Evolutionary conservation across 2,797 vertebrate species (phyloP), one percentile per base, ranked within the genome.

Genomic region (Remorina albescens): DNA sequence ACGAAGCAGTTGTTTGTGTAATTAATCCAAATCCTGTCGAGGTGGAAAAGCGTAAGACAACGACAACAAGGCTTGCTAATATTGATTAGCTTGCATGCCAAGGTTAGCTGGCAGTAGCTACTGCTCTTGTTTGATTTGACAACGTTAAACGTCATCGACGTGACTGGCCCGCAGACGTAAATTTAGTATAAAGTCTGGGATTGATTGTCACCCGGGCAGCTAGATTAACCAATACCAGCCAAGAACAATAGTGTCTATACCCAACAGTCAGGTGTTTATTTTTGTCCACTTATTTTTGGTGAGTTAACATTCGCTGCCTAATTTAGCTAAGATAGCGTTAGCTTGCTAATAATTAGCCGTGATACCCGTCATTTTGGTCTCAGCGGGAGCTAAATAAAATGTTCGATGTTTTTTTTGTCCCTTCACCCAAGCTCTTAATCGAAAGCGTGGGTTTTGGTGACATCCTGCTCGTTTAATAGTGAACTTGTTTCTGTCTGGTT

Each of bases 61-160:
- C 76, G 68, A 83, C 74, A 88, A 82, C 78, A 87, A 74, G 80
- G 71, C 73, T 85, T 50, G 88, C 89, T 88, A 85, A 81, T 84
- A 84, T 89, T 80, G 87, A 92, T 89, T 91, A 91, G 90, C 87
- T 79, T 44, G 65, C 81, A 65, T 87, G 78, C 86, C 85, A 87
- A 85, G 78, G 90, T 88, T 91, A 91, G 88, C 89, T 79, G 70
- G 79, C 71, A 66, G 63, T 46, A 74, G 86, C 89, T 76, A 32
- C 63, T 86, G 84, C 74, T 88, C 70, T 86, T 85, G 86, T 86
- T 87, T 81, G 84, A 60, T 87, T 87, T 90, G 81, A 84, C 82
- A 86, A 88, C 74, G 86, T 61, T 86, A 28, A 82, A 81, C 88
- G 85, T 84, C 84, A 87, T 75, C 53, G 82, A 71, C 78, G 82